Base-by-base conservation (phyloP, 2,113 vertebrate species). In the Ammospiza caudacuta region DNA sequence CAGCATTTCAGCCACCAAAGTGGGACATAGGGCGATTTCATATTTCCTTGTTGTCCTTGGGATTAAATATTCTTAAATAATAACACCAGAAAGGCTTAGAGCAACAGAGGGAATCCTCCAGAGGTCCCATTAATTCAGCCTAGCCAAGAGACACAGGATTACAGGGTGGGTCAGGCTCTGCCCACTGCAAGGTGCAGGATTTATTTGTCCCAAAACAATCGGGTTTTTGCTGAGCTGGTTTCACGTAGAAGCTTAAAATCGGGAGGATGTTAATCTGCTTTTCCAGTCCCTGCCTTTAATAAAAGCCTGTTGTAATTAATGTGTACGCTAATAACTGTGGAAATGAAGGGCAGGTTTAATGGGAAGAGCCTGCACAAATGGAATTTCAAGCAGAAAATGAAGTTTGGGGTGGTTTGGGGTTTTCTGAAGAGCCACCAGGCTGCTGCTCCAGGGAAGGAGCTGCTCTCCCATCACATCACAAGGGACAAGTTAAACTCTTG, bases 51-150 rank as follows among this genome's bases (percentile, higher is more conserved):
- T 92, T 83, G 91, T 63, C 96, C 90, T 95, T 12, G 61, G 81
- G 96, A 97, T 97, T 93, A 95, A 87, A 89, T 68, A 79, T 92
- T 94, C 94, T 91, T 68, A 91, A 97, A 95, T 92, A 96, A 97
- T 59, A 96, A 83, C 95, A 64, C 90, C 96, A 84, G 47, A 96
- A 92, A 84, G 66, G 95, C 91, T 97, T 89, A 78, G 93, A 86
- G 95, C 93, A 82, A 89, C 8, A 3, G 86, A 94, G 76, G 95
- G 92, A 92, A 96, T 95, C 43, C 93, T 94, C 94, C 84, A 57
- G 97, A 95, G 94, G 94, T 74, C 68, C 87, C 89, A 68, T 87
- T 78, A 94, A 95, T 94, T 94, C 90, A 94, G 90, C 29, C 4
- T 73, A 27, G 46, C 2, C 24, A 62, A 72, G 92, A 95, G 91